A percentile compares a stretch with the other conserved stretches of the same genome.
Evolutionary conservation across 2,113 vertebrate species (phyloP).

Genomic region (Perca flavescens): DNA sequence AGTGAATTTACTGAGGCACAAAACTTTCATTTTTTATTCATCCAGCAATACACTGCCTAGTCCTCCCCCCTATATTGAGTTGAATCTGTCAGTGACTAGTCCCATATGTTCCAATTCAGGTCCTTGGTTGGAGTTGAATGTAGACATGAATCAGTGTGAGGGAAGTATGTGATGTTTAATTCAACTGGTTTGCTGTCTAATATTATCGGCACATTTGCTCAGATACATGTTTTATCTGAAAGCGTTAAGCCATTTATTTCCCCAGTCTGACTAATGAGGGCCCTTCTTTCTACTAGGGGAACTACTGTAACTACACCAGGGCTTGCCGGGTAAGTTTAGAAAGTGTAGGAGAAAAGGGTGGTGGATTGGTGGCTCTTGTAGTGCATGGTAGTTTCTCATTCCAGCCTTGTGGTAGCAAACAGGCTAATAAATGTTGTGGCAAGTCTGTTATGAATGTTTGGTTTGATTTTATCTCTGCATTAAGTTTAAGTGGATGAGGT

Average conservation of each 20-base stretch:
- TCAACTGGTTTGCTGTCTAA: slow-evolving; percentile 45
- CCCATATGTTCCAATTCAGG: slow-evolving; percentile 42
- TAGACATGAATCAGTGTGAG: slow-evolving; percentile 54
- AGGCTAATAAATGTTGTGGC: slow-evolving; percentile 23
- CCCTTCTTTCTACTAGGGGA: slow-evolving; percentile 37
- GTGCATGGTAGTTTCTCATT: slow-evolving; percentile 48
- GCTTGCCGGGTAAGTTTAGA: slow-evolving; percentile 51
- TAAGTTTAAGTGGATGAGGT: neutral
- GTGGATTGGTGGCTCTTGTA: slow-evolving; percentile 9
- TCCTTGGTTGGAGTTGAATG: slow-evolving; percentile 30
- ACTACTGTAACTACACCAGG: slow-evolving; percentile 31
- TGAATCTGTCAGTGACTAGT: slow-evolving; percentile 61
- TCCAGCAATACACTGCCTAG: slow-evolving; percentile 75
- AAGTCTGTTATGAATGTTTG: slow-evolving; percentile 29
- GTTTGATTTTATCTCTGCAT: slow-evolving; percentile 24
- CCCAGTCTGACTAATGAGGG: slow-evolving; percentile 52
- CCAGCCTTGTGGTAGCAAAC: slow-evolving; percentile 25
- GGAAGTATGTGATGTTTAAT: slow-evolving; percentile 63
- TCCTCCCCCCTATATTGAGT: slow-evolving; percentile 63
- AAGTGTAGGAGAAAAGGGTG: slow-evolving; percentile 37
- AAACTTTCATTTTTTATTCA: slow-evolving; percentile 85
- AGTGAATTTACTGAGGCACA: slow-evolving; percentile 77
- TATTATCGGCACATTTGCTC: slow-evolving; percentile 49
- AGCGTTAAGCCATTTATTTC: slow-evolving; percentile 53
- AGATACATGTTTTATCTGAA: slow-evolving; percentile 49